phyloP scores from a whole-genome alignment of 2,113 vertebrate genomes.

The Microtus ochrogaster region DNA sequence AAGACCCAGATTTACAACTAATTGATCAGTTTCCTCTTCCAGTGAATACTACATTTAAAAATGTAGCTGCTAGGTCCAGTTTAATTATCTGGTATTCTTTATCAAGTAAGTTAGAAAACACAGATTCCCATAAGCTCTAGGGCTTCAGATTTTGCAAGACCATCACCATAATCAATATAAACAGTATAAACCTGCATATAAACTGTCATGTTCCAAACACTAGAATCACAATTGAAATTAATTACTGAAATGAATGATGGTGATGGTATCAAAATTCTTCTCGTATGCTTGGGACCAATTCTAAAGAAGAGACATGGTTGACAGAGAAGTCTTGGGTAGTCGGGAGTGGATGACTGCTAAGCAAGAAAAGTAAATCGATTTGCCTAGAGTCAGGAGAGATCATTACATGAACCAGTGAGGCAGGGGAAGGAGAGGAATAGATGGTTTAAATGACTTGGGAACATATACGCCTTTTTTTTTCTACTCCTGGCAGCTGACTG shows the following conservation, averaged over 20 bases:
- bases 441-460: background rate
- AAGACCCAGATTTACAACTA: background rate
- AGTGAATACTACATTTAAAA: constrained; percentile 13
- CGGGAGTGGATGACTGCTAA: background rate
- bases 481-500: background rate
- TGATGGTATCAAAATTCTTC: background rate
- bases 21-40: background rate
- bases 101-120: background rate
- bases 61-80: background rate
- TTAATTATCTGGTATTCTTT: background rate
- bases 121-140: background rate
- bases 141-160: constrained; percentile 14
- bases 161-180: background rate
- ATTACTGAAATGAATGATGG: background rate
- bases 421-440: background rate
- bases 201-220: background rate
- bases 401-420: background rate
- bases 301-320: background rate
- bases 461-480: background rate
- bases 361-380: background rate
- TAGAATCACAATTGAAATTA: background rate
- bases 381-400: background rate
- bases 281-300: background rate
- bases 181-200: background rate
- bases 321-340: background rate